phyloP scores from a whole-genome alignment of 2,888 invertebrate genomes.

The Gnatocerus cornutus region DNA sequence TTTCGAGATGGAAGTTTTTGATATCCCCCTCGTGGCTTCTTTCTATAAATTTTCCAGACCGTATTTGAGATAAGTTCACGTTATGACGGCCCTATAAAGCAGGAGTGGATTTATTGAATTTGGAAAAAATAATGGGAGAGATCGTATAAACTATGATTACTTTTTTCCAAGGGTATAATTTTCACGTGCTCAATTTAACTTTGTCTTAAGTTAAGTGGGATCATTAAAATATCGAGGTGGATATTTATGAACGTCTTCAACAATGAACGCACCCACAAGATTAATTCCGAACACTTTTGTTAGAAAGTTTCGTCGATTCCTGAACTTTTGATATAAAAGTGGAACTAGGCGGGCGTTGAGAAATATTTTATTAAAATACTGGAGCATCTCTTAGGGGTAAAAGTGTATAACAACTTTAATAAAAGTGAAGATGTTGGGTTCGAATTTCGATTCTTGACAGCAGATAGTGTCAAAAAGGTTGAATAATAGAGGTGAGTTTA shows the following conservation, averaged over 20 bases:
- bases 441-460: too few species aligned
- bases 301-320: conserved; percentile 21
- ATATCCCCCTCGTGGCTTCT: conserved; percentile 20
- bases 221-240: not conserved
- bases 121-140: conserved; percentile 1
- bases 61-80: conserved; percentile 10
- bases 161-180: conserved; percentile 1
- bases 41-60: conserved; percentile 19
- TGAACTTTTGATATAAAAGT: conserved; percentile 27
- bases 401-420: not conserved
- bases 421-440: too few species aligned
- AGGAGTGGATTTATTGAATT: conserved; percentile 14
- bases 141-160: not conserved
- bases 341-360: conserved; percentile 5
- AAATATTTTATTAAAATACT: conserved; percentile 25
- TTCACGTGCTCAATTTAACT: conserved; percentile 3
- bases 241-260: conserved; percentile 25
- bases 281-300: conserved; percentile 27
- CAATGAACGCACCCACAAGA: conserved; percentile 21
- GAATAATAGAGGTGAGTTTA: too few species aligned
- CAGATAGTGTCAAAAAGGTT: too few species aligned
- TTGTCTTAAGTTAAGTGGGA: not conserved
- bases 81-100: conserved; percentile 11
- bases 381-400: not conserved
- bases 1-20: conserved; percentile 1